Percentiles rank a stretch among this genome's conserved stretches.
phyloP scores from a whole-genome alignment of 2,888 invertebrate species.

The Limnephilus lunatus region DNA sequence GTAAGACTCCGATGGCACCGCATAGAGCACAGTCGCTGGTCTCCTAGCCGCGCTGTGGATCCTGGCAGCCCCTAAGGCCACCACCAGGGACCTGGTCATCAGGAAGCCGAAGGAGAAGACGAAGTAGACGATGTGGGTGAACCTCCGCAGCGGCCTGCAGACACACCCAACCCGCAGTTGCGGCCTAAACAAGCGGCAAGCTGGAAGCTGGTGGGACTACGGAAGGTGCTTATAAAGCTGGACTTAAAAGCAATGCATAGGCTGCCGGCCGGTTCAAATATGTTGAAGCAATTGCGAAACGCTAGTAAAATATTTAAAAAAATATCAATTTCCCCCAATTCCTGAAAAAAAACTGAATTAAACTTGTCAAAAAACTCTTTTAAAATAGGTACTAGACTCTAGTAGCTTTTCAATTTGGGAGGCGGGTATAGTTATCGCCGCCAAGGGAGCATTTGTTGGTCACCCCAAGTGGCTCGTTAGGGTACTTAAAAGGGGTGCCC shows the following conservation, averaged over 20 bases:
- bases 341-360: neutral
- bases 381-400: too few species aligned
- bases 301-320: neutral
- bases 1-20: constrained; percentile 80
- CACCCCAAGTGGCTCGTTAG: too few species aligned
- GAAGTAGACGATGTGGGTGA: constrained; percentile 80
- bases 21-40: constrained; percentile 79
- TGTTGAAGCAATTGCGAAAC: neutral
- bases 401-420: too few species aligned
- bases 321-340: neutral
- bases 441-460: too few species aligned
- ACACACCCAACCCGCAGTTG: constrained; percentile 42
- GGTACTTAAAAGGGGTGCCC: too few species aligned
- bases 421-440: too few species aligned
- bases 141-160: constrained; percentile 74
- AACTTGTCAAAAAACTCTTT: too few species aligned
- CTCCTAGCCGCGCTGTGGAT: constrained; percentile 78
- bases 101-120: constrained; percentile 82
- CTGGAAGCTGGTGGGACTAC: neutral
- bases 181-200: constrained; percentile 4
- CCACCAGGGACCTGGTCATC: constrained; percentile 79
- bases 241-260: neutral
- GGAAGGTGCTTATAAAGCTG: neutral
- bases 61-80: constrained; percentile 80
- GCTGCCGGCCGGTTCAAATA: neutral